Percentiles rank a stretch among this genome's conserved stretches.
These are phyloP conservation scores for Strigamia maritima DNA, from an alignment of 2,888 invertebrate species.

Conservation along the genomic window DNA sequence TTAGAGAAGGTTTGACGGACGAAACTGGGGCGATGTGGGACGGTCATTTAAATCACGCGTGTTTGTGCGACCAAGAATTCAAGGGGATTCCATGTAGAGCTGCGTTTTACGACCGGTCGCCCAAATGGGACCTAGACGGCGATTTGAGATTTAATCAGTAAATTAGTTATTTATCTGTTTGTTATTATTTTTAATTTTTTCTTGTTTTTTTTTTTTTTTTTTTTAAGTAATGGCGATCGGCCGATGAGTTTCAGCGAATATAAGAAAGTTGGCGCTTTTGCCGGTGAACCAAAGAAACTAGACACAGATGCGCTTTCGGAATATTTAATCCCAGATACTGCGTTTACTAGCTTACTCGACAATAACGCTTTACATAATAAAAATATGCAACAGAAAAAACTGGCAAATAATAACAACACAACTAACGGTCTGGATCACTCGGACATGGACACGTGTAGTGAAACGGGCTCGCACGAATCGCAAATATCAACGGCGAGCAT, in stretches of 20 bases:
- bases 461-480: slow-evolving; percentile 47
- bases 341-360: slow-evolving; percentile 48
- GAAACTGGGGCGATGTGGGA: not conserved
- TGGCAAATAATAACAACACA: slow-evolving; percentile 35
- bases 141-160: not conserved
- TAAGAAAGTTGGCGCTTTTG: slow-evolving; percentile 50
- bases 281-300: slow-evolving; percentile 42
- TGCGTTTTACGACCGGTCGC: not conserved
- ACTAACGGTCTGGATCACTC: slow-evolving; percentile 39
- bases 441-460: slow-evolving; percentile 36
- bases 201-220: slow-evolving; percentile 42
- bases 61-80: not conserved
- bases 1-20: not conserved
- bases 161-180: not conserved
- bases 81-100: not conserved
- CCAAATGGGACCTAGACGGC: not conserved
- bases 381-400: slow-evolving; percentile 33
- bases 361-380: slow-evolving; percentile 12
- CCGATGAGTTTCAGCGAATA: slow-evolving; percentile 45
- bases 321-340: slow-evolving; percentile 47
- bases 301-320: slow-evolving; percentile 41
- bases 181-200: too few species aligned
- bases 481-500: slow-evolving; percentile 55
- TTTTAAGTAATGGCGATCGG: slow-evolving; percentile 44
- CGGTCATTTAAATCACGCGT: not conserved